Evolutionary conservation across 2,888 invertebrate genomes (phyloP), one percentile per base, ranked within the genome.

Genomic region (Aleiodes leptofemur): DNA sequence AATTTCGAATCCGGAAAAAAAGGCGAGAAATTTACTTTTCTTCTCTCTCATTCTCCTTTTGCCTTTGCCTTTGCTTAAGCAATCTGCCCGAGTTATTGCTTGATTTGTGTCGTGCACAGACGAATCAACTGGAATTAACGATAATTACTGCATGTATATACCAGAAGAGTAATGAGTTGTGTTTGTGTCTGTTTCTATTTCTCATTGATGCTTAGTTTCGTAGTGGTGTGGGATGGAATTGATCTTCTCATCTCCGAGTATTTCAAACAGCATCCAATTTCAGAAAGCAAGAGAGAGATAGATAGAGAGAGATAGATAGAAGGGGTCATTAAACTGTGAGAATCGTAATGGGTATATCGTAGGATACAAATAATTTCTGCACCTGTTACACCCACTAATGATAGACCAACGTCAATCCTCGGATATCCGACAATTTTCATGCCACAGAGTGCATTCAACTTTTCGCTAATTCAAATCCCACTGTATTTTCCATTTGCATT

Each of bases 101-200:
- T 43, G 82, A 85, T 85, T 85, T 82, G 78, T 82, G 78, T 76
- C 81, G 77, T 77, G 81, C 80, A 80, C 81, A 83, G 43, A 83
- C 83, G 80, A 85, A 87, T 86, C 84, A 86, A 84, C 82, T 81
- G 79, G 82, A 84, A 86, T 87, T 86, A 84, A 85, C 82, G 78
- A 78, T 85, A 87, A 87, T 87, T 86, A 85, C 82, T 74, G 69
- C 64, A 77, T 55, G 14, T 64, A 48, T 64, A 64, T 16, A 38
- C 61, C 13, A 48, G 43, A 77, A 79, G 78, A 78, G 78, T 50
- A 71, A 74, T 55, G 79, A 77, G 83, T 83, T 82, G 83, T 80
- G 81, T 77, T 79, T 43, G 43, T 43, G 43, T 43, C 9, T 7
- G 43, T 43, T 5, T 38, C 9, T 43, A 43, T 43, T 8, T 43